Evolutionary conservation across 1,140 invertebrate species (phyloP).

Genomic region (Drosophila eugracilis): DNA sequence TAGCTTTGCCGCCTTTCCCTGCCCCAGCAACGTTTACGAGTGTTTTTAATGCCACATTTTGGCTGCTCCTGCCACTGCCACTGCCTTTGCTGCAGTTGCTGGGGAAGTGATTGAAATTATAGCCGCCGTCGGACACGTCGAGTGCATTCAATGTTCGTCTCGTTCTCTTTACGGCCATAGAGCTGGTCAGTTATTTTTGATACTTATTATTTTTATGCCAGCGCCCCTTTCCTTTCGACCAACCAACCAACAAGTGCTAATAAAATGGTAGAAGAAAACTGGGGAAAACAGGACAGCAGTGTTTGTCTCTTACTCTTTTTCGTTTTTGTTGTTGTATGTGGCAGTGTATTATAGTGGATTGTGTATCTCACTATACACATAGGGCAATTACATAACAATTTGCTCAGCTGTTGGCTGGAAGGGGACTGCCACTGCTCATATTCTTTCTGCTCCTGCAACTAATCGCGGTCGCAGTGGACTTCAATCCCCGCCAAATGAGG

Average conservation of each 20-base stretch:
- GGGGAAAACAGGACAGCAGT: slow-evolving; percentile 4
- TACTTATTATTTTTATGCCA: slow-evolving; percentile 68
- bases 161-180: slow-evolving; percentile 43
- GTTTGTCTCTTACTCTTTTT: too few species aligned
- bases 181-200: slow-evolving; percentile 67
- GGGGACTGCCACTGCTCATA: neutral
- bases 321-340: too few species aligned
- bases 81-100: slow-evolving; percentile 26
- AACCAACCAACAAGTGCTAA: slow-evolving; percentile 55
- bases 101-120: slow-evolving; percentile 72
- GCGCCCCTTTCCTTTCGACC: slow-evolving; percentile 6
- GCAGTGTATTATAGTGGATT: slow-evolving; percentile 8
- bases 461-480: slow-evolving; percentile 31
- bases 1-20: slow-evolving; percentile 13
- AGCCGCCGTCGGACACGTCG: slow-evolving; percentile 46
- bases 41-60: slow-evolving; percentile 73
- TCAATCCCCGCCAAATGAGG: slow-evolving; percentile 21
- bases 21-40: slow-evolving; percentile 58
- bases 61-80: slow-evolving; percentile 13
- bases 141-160: slow-evolving; percentile 64
- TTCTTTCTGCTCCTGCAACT: slow-evolving; percentile 26
- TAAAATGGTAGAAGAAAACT: slow-evolving; percentile 43
- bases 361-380: slow-evolving; percentile 29
- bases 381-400: slow-evolving; percentile 62
- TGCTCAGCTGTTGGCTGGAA: slow-evolving; percentile 18